These are phyloP conservation scores for Drosophila mayri DNA, from an alignment of 1,140 invertebrate genomes.

Conservation along the genomic window DNA sequence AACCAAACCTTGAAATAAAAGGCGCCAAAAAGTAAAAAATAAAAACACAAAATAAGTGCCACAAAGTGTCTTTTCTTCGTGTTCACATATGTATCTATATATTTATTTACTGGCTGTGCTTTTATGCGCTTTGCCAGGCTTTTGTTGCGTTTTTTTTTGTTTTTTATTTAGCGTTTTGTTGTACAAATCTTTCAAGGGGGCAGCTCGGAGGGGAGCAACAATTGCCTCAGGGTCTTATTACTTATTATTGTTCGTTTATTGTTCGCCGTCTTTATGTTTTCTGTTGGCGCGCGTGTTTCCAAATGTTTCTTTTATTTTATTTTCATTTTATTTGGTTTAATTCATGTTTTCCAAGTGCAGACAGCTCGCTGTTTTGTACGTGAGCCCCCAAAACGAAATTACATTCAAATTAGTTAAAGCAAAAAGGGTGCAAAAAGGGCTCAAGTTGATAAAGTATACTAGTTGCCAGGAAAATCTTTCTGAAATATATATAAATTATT, in stretches of 20 bases:
- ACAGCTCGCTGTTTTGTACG: constrained; percentile 37
- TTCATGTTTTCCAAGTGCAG: constrained; percentile 53
- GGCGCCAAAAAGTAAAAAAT: constrained; percentile 28
- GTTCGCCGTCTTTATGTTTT: constrained; percentile 46
- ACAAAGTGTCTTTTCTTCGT: constrained; percentile 47
- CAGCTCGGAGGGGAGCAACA: constrained; percentile 18
- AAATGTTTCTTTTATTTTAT: constrained; percentile 30
- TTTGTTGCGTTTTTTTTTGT: constrained; percentile 31
- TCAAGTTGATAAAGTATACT: too few relatives aligned
- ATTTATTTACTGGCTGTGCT: constrained; percentile 32
- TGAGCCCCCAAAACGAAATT: constrained; percentile 59
- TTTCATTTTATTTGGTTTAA: constrained; percentile 41
- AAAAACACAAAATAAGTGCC: neutral
- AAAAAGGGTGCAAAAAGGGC: too few relatives aligned
- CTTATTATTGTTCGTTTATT: constrained; percentile 79
- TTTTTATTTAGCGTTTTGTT: constrained; percentile 47
- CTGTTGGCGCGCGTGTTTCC: constrained; percentile 43
- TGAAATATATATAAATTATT: neutral
- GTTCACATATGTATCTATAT: constrained; percentile 28
- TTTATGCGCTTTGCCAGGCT: constrained; percentile 38
- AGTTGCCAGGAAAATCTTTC: constrained; percentile 40
- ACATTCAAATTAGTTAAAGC: constrained; percentile 73
- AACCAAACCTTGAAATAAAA: constrained; percentile 13
- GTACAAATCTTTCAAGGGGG: constrained; percentile 45
- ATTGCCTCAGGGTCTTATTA: constrained; percentile 71